Evolutionary conservation across 2,113 vertebrate genomes (phyloP), one percentile per base, ranked within the genome.

Genomic region (Bostrychus sinensis): DNA sequence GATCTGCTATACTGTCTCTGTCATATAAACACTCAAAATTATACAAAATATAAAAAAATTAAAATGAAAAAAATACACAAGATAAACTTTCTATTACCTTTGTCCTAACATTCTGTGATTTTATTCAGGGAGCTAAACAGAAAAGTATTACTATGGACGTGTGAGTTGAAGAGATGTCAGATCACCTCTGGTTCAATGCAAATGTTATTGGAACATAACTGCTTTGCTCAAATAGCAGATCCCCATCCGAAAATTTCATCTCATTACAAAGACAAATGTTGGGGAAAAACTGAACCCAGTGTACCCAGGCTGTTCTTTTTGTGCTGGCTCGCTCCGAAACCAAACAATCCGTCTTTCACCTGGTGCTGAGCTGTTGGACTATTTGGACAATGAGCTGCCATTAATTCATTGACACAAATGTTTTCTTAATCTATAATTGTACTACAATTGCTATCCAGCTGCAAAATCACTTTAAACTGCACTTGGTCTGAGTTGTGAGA

Each of bases 351-450:
- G 63, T 75, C 77, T 68, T 71, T 82, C 65, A 78, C 62, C 80
- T 80, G 63, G 76, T 84, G 71, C 56, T 77, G 66, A 66, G 72
- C 64, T 55, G 57, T 79, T 72, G 45, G 72, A 25, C 23, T 72
- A 76, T 87, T 89, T 81, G 13, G 81, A 76, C 77, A 83, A 55
- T 75, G 59, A 51, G 57, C 67, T 71, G 83, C 74, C 57, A 77
- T 86, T 84, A 82, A 87, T 82, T 80, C 65, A 86, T 83, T 81
- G 77, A 87, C 74, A 88, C 70, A 72, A 84, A 57, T 83, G 78
- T 87, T 89, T 81, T 82, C 65, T 79, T 83, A 81, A 87, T 86
- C 74, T 80, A 34, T 82, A 87, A 90, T 88, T 86, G 81, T 39
- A 51, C 62, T 73, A 68, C 63, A 85, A 85, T 88, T 89, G 62